Base-by-base conservation (phyloP, 2,113 vertebrate species). In the Brachirus orientalis region DNA sequence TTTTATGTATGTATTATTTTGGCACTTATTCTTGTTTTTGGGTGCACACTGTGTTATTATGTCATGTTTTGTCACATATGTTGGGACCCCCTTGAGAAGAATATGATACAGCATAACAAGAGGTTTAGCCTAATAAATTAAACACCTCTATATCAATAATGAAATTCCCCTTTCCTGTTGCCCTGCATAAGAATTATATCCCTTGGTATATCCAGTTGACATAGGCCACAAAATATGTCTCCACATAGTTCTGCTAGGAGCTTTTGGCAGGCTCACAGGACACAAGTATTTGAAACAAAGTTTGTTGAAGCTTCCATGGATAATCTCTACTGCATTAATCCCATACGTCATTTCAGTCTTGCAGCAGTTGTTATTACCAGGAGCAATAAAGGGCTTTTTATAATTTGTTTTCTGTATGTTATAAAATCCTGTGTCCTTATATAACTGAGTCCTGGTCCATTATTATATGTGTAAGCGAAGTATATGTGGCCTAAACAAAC, bases 371-470 rank as follows among this genome's bases (percentile, higher is more conserved):
- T 79, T 72, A 37, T 54, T 82, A 73, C 79, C 63, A 0, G 45
- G 48, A 46, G 68, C 40, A 50, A 57, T 80, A 22, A 66, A 88
- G 78, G 74, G 60, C 69, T 83, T 18, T 8, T 7, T 7, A 33
- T 33, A 8, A 64, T 86, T 75, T 79, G 73, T 80, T 75, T 73
- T 69, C 69, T 61, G 61, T 78, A 69, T 72, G 63, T 77, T 79
- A 75, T 77, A 82, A 80, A 87, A 81, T 59, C 67, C 68, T 3
- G 19, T 64, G 72, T 80, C 77, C 86, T 85, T 20, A 72, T 76
- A 86, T 81, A 88, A 90, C 83, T 85, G 75, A 87, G 83, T 86
- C 84, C 82, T 41, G 73, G 58, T 77, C 74, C 79, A 67, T 76
- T 84, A 80, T 84, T 86, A 75, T 72, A 80, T 65, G 82, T 72